Evolutionary conservation across 2,113 vertebrate species (phyloP).

Genomic region (Apistogramma diplotaenia): DNA sequence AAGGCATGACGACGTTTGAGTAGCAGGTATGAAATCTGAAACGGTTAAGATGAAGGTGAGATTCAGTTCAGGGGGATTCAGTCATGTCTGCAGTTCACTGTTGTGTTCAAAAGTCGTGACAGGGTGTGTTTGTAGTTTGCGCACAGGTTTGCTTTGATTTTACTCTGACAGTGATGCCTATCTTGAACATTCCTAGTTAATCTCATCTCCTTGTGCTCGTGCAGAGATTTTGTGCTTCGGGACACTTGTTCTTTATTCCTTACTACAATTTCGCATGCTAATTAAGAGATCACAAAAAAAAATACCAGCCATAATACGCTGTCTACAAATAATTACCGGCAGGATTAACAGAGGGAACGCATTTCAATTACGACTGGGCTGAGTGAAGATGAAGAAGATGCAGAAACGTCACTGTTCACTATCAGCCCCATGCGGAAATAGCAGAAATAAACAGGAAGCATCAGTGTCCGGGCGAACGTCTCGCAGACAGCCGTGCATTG

Average conservation of each 20-base stretch:
- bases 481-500: neutral
- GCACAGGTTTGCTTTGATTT: constrained; percentile 2
- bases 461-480: neutral
- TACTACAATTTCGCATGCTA: constrained; percentile 17
- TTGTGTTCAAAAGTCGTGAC: neutral
- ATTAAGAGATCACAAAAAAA: constrained; percentile 48
- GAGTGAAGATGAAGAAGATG: neutral
- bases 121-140: neutral
- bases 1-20: constrained; percentile 32
- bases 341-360: constrained; percentile 11
- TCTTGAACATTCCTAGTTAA: constrained; percentile 5
- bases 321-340: constrained; percentile 36
- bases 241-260: neutral
- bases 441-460: constrained; percentile 46
- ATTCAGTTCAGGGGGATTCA: constrained; percentile 8
- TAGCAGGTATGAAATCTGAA: constrained; percentile 16
- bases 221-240: neutral
- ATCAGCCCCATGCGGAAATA: constrained; percentile 30
- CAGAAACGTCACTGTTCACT: neutral
- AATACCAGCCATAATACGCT: constrained; percentile 16
- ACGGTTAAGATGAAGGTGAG: constrained; percentile 2
- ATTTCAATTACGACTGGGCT: constrained; percentile 19
- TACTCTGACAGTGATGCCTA: neutral
- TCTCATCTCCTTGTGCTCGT: neutral
- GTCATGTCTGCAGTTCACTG: neutral